Conservation (phyloP, 2,888 invertebrate species). For the Ceratothoa steindachneri region DNA sequence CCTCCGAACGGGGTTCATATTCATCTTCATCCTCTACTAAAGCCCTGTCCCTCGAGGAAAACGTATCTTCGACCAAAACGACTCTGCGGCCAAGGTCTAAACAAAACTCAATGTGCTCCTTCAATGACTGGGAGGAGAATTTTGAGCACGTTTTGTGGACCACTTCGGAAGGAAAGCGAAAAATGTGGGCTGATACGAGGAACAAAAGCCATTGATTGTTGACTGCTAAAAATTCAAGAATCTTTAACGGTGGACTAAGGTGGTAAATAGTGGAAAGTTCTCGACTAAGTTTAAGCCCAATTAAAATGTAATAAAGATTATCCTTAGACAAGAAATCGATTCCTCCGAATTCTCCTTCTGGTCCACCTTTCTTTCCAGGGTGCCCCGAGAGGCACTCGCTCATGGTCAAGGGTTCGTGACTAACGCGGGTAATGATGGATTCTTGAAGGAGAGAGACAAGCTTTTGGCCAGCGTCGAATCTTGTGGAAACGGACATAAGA, state of each 20-base stretch:
- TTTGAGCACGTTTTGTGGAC: slow-evolving; percentile 14
- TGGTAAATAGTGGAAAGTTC: slow-evolving; percentile 20
- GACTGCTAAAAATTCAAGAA: slow-evolving; percentile 21
- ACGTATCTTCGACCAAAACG: neutral
- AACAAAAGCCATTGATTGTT: slow-evolving; percentile 31
- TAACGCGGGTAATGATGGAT: neutral
- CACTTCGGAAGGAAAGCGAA: slow-evolving; percentile 23
- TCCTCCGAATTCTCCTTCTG: neutral
- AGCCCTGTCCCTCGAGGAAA: too few species aligned
- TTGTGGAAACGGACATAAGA: neutral
- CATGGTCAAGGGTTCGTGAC: neutral
- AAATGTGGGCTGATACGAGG: slow-evolving; percentile 24
- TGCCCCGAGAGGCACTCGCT: neutral
- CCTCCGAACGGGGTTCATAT: neutral
- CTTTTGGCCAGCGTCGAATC: neutral
- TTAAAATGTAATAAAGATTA: neutral
- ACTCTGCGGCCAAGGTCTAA: neutral
- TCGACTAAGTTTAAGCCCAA: slow-evolving; percentile 25
- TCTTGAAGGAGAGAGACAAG: neutral
- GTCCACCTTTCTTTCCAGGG: neutral
- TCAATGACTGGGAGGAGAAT: slow-evolving; percentile 5
- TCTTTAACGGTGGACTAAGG: slow-evolving; percentile 22
- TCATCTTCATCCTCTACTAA: neutral
- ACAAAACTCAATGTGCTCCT: slow-evolving; percentile 23
- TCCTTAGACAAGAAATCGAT: neutral